Conservation (phyloP, 1,140 invertebrate genomes). For the Hyles euphorbiae region DNA sequence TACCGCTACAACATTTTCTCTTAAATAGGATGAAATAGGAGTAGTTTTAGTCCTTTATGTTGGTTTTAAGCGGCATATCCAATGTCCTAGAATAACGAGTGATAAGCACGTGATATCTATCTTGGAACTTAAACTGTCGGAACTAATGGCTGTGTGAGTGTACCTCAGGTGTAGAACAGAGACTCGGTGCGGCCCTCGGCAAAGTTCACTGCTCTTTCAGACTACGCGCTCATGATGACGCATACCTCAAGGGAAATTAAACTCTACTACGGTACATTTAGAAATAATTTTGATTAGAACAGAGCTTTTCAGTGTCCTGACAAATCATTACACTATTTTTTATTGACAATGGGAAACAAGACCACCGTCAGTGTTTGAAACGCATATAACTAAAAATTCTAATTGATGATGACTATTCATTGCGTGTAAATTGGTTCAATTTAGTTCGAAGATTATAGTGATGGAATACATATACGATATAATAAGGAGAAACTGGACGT, state of each 20-base stretch:
- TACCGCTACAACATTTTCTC: too few species aligned
- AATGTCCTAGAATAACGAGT: conserved; percentile 20
- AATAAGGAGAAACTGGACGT: neutral
- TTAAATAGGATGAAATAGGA: too few species aligned
- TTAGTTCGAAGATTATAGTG: neutral
- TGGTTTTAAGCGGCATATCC: neutral
- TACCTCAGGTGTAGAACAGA: conserved; percentile 63
- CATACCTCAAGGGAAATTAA: conserved; percentile 29
- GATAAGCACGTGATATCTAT: conserved; percentile 52
- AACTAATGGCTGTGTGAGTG: conserved; percentile 60
- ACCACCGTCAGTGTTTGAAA: conserved; percentile 24
- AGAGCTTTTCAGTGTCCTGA: conserved; percentile 21
- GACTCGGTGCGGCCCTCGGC: conserved; percentile 43
- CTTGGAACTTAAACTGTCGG: conserved; percentile 49
- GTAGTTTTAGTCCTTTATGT: too few species aligned
- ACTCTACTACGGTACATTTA: conserved; percentile 32
- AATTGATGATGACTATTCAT: too few species aligned
- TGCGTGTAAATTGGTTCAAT: neutral
- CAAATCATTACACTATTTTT: conserved; percentile 33
- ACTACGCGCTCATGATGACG: conserved; percentile 28
- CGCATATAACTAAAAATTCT: neutral
- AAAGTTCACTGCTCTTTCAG: conserved; percentile 68
- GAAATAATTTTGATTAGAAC: conserved; percentile 21
- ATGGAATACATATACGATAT: too few species aligned
- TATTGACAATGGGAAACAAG: conserved; percentile 27